These are phyloP conservation scores for Bambusicola thoracicus DNA, from an alignment of 2,113 vertebrate genomes.

Conservation along the genomic window DNA sequence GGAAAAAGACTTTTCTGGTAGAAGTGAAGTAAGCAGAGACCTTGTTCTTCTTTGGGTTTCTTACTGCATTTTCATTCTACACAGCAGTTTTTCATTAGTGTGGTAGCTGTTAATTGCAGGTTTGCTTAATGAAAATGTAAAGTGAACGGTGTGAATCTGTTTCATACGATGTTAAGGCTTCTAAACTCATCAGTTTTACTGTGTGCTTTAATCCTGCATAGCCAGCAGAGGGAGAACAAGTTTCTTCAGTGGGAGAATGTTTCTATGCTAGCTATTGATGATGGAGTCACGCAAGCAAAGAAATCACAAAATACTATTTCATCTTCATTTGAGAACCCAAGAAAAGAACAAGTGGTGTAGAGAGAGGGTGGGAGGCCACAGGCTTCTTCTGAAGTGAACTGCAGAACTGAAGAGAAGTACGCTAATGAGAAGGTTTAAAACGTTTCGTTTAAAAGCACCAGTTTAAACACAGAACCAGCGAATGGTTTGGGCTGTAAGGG, in stretches of 20 bases:
- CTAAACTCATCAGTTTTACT: not conserved
- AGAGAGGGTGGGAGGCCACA: not conserved
- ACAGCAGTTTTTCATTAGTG: not conserved
- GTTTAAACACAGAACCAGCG: not conserved
- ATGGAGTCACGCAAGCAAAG: not conserved
- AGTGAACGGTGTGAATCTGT: not conserved
- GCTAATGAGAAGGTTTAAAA: no score
- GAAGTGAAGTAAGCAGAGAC: not conserved
- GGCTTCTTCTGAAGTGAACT: not conserved
- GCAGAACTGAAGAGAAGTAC: not conserved
- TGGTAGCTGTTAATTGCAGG: not conserved
- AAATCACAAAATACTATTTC: not conserved
- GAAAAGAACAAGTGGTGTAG: not conserved
- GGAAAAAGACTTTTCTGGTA: not conserved
- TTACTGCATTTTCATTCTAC: not conserved
- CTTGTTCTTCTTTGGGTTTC: not conserved
- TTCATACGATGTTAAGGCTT: not conserved
- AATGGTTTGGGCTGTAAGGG: not conserved
- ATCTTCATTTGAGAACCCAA: not conserved
- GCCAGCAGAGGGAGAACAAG: slow-evolving; percentile 60
- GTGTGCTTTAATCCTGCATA: not conserved
- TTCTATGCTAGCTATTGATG: not conserved
- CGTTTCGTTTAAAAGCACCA: not conserved
- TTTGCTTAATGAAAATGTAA: not conserved
- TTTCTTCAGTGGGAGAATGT: not conserved